Base-by-base conservation (phyloP, 2,113 vertebrate genomes). In the Rhea americana region DNA sequence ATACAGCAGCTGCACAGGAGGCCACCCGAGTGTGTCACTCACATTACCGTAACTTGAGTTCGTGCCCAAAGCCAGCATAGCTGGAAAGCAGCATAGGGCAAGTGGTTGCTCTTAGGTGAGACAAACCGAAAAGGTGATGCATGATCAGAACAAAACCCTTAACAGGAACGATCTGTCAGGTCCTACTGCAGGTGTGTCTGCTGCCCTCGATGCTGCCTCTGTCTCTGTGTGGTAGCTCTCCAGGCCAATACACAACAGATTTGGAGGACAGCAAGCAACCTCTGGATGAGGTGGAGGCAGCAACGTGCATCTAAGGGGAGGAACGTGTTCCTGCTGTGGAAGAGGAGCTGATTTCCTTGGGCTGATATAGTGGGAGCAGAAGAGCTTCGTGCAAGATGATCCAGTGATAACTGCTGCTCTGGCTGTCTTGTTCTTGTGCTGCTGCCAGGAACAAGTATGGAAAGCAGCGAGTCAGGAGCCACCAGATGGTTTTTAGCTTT, bases 241-340 rank as follows among this genome's bases (percentile, higher is more conserved):
- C 8, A 11, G 50, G 50, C 39, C 37, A 0, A 14, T 41, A 35
- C 0, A 0, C 0, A 1, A 3, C 28, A 0, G 5, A 13, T 51
- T 15, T 59, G 55, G 65, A 45, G 55, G 39, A 45, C 30, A 30
- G 3, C 43, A 18, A 11, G 15, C 18, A 14, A n/a, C 11, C 48
- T 2, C 5, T 3, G 32, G 56, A 30, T 5, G 2, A 8, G 48
- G 5, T 1, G 41, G 30, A 55, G 39, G 48, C 77, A 59, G 32
- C 30, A 73, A 2, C 12, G 4, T 1, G 5, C 43, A 50, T 84
- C 70, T 10, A 30, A 79, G 62, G 71, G 75, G 58, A 82, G 56
- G 35, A 55, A n/a, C 3, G 1, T 5, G 21, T 51, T 50, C 67
- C 8, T 39, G 48, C 75, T 63, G 45, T 85, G 2, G 1, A 21